These are phyloP conservation scores for Lochmaea capreae DNA, from an alignment of 2,888 invertebrate species.

Conservation along the genomic window DNA sequence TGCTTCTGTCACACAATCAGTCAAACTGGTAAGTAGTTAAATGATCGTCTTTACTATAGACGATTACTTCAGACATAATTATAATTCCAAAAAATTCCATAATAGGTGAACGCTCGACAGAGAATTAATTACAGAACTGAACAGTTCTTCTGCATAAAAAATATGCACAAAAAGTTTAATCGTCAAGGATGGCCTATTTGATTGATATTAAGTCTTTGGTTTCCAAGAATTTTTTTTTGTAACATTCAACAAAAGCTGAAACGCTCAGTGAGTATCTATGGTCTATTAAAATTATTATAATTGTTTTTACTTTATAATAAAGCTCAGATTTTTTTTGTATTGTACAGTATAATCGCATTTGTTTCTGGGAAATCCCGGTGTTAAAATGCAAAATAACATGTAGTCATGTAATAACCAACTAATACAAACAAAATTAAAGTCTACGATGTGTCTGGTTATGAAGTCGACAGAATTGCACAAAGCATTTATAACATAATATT, in stretches of 20 bases:
- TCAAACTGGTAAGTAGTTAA: too few species aligned
- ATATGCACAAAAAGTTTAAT: not conserved
- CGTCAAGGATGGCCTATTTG: not conserved
- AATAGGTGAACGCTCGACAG: not conserved
- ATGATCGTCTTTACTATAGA: too few species aligned
- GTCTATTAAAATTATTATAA: constrained; percentile 8
- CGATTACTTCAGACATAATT: not conserved
- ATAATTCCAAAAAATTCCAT: not conserved
- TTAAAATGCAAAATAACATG: not conserved
- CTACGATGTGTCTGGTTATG: not conserved
- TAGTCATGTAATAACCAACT: not conserved
- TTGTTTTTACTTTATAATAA: not conserved
- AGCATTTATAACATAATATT: not conserved
- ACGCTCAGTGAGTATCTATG: constrained; percentile 4
- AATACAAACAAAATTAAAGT: not conserved
- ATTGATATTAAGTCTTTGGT: not conserved
- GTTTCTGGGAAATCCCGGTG: constrained; percentile 12
- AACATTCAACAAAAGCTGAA: constrained; percentile 1
- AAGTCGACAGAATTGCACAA: not conserved
- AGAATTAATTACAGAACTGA: not conserved
- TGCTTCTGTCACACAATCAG: too few species aligned
- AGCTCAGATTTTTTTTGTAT: not conserved
- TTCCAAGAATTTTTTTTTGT: not conserved
- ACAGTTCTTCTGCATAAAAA: not conserved
- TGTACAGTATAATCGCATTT: not conserved